Evolutionary conservation across 2,888 invertebrate genomes (phyloP), one percentile per base, ranked within the genome.

Genomic region (Mactromeris polynyma): DNA sequence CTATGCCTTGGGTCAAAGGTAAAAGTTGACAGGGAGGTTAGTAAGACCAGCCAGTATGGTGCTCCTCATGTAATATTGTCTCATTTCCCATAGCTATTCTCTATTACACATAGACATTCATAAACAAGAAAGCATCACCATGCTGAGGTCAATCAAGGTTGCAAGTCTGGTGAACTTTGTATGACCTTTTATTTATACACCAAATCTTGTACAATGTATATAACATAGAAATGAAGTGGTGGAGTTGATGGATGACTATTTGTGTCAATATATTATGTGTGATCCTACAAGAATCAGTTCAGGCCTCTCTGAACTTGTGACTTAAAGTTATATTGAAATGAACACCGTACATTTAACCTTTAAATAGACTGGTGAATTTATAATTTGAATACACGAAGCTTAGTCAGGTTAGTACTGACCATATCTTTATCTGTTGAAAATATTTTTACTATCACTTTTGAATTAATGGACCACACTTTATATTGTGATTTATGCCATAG

Each of bases 81-180:
- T 73, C 73, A 73, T 36, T 73, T 2, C 36, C 19, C 36, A 21
- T n/a, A 21, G n/a, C 58, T 58, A 7, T 73, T 33, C 6, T 6
- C 31, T 73, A 73, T 73, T 73, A 73, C 73, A 73, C 36, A 14
- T 19, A 69, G 1, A 36, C n/a, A 36, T 73, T 36, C 19, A 58
- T n/a, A 58, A 73, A 14, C 73, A 73, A n/a, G 33, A 33, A 26
- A 73, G 17, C 73, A 73, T 73, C 31, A 36, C 26, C 9, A 73
- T 46, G 21, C 73, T 21, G 54, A 73, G 83, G 83, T 83, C 64
- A 83, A 33, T 73, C 83, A 46, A 83, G 83, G 83, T 83, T 83
- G 69, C 83, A 19, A 33, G 83, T 73, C 73, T 73, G 36, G 26
- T 83, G 73, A 83, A 83, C 83, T 83, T 26, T 73, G 73, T 7